A percentile compares a stretch with the other conserved stretches of the same genome.
phyloP scores from a whole-genome alignment of 2,797 vertebrate genomes.

The Sebastes oblongus region DNA sequence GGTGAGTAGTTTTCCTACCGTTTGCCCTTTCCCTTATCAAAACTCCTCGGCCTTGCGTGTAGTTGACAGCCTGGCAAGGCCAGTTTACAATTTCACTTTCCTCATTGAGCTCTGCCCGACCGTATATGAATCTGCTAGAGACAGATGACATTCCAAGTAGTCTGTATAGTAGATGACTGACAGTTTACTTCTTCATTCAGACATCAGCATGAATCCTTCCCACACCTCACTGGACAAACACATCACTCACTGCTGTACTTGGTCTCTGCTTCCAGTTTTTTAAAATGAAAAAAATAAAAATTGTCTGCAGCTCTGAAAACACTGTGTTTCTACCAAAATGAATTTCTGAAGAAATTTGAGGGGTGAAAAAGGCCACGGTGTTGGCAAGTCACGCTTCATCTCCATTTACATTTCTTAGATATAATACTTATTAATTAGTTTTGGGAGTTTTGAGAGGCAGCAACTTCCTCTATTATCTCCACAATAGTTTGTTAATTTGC shows the following conservation, averaged over 20 bases:
- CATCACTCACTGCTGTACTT: conserved; percentile 21
- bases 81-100: conserved; percentile 16
- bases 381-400: neutral
- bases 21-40: neutral
- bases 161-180: conserved; percentile 28
- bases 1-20: conserved; percentile 80
- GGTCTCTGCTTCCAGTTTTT: conserved; percentile 11
- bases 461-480: neutral
- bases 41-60: neutral
- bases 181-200: conserved; percentile 25
- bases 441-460: neutral
- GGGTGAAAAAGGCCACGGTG: neutral
- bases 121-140: neutral
- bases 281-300: neutral
- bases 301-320: neutral
- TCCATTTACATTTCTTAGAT: neutral
- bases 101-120: conserved; percentile 2
- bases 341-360: neutral
- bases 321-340: neutral
- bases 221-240: conserved; percentile 20
- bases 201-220: conserved; percentile 28
- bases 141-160: conserved; percentile 22
- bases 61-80: conserved; percentile 16
- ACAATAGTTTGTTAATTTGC: neutral
- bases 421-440: neutral